Percentiles rank a stretch among this genome's conserved stretches.
These are phyloP conservation scores for Acipenser ruthenus DNA, from an alignment of 2,797 vertebrate genomes.

Conservation along the genomic window DNA sequence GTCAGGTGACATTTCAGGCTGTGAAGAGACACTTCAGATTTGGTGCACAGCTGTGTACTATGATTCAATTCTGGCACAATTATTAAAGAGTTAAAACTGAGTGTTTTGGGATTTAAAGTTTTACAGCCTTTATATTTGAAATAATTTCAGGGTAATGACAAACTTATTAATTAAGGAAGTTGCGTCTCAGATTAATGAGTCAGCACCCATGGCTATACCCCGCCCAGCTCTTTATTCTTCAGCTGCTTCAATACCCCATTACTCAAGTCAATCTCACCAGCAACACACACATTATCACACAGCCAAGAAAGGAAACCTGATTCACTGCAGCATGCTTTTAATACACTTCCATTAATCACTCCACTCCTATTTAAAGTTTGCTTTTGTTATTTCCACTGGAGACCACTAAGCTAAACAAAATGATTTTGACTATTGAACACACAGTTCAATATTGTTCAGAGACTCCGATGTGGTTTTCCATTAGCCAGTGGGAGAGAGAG, in stretches of 20 bases:
- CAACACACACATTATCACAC: not conserved
- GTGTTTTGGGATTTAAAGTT: too few species aligned
- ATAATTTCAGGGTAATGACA: not conserved
- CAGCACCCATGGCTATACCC: not conserved
- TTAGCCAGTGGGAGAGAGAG: not conserved
- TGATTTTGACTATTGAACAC: not conserved
- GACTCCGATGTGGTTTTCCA: not conserved
- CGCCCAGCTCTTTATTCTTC: not conserved
- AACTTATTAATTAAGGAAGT: not conserved
- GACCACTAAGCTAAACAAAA: constrained; percentile 1
- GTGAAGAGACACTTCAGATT: too few species aligned
- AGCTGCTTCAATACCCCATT: not conserved
- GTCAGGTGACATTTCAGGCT: too few species aligned
- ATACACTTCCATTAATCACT: not conserved
- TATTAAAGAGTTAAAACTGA: too few species aligned
- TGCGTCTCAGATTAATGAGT: not conserved
- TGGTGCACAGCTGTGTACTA: too few species aligned
- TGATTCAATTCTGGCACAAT: too few species aligned
- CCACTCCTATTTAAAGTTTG: not conserved
- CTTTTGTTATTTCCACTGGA: not conserved
- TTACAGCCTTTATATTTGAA: too few species aligned
- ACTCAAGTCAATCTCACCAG: not conserved
- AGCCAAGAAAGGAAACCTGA: not conserved
- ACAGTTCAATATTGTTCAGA: not conserved
- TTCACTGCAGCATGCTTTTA: not conserved